Conservation (phyloP, 2,797 vertebrate species). For the Dendrocincla fuliginosa region DNA sequence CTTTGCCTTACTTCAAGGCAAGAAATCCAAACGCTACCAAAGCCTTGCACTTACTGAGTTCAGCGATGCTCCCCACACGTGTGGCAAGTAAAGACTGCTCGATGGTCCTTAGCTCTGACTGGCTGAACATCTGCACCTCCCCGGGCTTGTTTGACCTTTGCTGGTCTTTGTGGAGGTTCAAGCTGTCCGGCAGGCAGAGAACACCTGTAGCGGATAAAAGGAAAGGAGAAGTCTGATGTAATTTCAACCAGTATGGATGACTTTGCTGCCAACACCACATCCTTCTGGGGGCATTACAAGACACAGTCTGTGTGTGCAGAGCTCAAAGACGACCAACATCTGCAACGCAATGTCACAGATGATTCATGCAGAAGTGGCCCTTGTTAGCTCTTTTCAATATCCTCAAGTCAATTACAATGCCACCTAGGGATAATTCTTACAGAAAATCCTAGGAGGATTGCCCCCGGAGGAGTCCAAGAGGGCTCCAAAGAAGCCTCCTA, state of each 20-base stretch:
- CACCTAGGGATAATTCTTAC: not conserved
- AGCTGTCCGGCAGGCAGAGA: constrained; percentile 92
- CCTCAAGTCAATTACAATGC: not conserved
- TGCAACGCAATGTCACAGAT: not conserved
- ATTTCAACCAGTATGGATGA: not conserved
- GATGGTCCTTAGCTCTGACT: constrained; percentile 90
- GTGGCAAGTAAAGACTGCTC: constrained; percentile 95
- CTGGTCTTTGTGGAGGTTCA: constrained; percentile 90
- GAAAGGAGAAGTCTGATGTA: not conserved
- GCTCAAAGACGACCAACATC: not conserved
- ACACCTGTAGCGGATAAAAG: constrained; percentile 80
- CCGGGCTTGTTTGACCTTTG: constrained; percentile 87
- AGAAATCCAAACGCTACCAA: not conserved
- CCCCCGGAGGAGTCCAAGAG: not conserved
- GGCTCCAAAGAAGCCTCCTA: not conserved
- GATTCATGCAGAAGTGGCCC: not conserved
- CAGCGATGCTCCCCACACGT: constrained; percentile 93
- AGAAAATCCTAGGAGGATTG: not conserved
- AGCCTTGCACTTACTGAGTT: constrained; percentile 89
- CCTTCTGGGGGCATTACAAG: not conserved
- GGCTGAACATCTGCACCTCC: constrained; percentile 89
- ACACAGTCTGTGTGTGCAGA: not conserved
- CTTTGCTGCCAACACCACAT: not conserved
- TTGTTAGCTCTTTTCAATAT: not conserved
- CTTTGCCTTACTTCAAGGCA: not conserved